phyloP scores from a whole-genome alignment of 2,113 vertebrate species.

The Labrus mixtus region DNA sequence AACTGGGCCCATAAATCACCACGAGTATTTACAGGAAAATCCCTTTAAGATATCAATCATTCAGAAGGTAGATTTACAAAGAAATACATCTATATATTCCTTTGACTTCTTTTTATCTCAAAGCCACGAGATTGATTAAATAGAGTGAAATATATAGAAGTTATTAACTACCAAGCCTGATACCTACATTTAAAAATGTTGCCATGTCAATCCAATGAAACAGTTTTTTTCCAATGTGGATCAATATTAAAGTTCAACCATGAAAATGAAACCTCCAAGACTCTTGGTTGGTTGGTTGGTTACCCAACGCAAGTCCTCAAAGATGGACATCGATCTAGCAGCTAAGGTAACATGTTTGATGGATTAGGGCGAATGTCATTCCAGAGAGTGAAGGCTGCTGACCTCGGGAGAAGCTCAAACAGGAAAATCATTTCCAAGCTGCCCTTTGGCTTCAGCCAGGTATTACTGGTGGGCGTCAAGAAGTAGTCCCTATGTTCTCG shows the following conservation, averaged over 20 bases:
- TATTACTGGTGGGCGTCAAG: constrained; percentile 36
- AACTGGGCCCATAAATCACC: constrained; percentile 29
- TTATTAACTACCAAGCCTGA: neutral
- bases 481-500: constrained; percentile 8
- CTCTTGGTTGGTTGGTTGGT: too few species aligned
- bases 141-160: constrained; percentile 2
- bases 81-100: neutral
- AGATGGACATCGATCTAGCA: constrained; percentile 21
- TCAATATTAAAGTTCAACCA: neutral
- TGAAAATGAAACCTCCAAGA: constrained; percentile 22
- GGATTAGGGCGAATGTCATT: constrained; percentile 54
- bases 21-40: constrained; percentile 29
- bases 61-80: constrained; percentile 5
- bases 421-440: constrained; percentile 60
- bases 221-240: constrained; percentile 1
- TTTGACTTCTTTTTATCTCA: neutral
- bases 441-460: constrained; percentile 35
- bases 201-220: neutral
- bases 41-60: constrained; percentile 17
- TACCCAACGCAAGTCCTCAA: constrained; percentile 53
- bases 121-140: constrained; percentile 15
- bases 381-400: constrained; percentile 67
- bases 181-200: constrained; percentile 17
- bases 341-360: constrained; percentile 39
- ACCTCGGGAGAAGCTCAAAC: constrained; percentile 59